Conservation (phyloP, 2,797 vertebrate species). For the Okamejei kenojei region DNA sequence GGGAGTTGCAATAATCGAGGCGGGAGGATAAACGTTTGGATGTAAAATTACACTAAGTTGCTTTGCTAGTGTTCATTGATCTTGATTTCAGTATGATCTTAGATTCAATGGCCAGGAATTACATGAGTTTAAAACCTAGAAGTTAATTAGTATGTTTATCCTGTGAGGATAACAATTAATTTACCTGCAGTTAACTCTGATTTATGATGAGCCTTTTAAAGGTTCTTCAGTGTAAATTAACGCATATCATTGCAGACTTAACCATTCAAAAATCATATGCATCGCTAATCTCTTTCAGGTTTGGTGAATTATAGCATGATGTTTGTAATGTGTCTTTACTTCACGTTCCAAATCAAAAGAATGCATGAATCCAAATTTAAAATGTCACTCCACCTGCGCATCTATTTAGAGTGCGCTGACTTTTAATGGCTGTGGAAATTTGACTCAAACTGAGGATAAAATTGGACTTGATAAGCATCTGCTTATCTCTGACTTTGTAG, state of each 20-base stretch:
- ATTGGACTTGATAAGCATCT: neutral
- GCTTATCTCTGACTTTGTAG: neutral
- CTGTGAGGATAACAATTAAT: neutral
- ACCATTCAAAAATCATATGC: neutral
- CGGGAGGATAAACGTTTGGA: no score
- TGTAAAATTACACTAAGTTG: neutral
- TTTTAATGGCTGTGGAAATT: neutral
- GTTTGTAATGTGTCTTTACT: neutral
- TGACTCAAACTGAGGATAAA: slow-evolving; percentile 13
- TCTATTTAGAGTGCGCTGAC: neutral
- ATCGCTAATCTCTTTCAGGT: neutral
- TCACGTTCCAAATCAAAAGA: neutral
- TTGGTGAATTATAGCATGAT: neutral
- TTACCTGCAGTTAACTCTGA: slow-evolving; percentile 19
- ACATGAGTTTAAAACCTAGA: neutral
- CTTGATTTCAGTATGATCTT: neutral
- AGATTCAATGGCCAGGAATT: neutral
- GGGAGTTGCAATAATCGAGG: no score
- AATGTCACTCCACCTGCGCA: neutral
- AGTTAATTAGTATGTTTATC: neutral
- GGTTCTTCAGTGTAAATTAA: neutral
- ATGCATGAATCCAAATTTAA: neutral
- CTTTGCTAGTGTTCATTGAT: neutral
- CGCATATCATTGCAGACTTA: neutral
- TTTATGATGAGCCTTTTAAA: neutral